A percentile compares a stretch with the other conserved stretches of the same genome.
These are phyloP conservation scores for Volucella bombylans DNA, from an alignment of 2,888 invertebrate species.

Conservation along the genomic window DNA sequence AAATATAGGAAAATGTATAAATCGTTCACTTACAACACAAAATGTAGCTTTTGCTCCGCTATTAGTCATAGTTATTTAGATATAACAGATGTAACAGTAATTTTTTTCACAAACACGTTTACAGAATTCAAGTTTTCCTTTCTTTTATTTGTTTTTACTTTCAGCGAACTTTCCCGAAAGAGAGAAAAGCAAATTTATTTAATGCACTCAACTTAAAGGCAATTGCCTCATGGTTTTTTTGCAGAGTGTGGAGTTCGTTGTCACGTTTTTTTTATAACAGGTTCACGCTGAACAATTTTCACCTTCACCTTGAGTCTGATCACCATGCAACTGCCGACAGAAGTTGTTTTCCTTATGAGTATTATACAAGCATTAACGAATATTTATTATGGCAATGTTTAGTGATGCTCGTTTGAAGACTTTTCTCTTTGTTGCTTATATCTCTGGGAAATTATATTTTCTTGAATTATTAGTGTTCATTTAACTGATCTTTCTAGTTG, in stretches of 20 bases:
- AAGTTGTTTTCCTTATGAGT: slow-evolving; percentile 2
- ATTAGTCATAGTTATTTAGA: slow-evolving; percentile 2
- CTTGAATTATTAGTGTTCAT: neutral
- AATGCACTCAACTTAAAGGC: slow-evolving; percentile 16
- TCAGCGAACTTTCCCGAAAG: slow-evolving; percentile 22
- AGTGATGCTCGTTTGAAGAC: neutral
- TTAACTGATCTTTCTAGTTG: slow-evolving; percentile 43
- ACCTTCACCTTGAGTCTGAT: slow-evolving; percentile 46
- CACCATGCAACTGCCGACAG: neutral
- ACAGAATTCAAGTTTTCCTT: neutral
- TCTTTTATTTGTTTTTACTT: neutral
- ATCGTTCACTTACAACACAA: slow-evolving; percentile 36
- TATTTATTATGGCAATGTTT: slow-evolving; percentile 15
- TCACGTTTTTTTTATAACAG: slow-evolving; percentile 8
- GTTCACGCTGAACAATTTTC: slow-evolving; percentile 29
- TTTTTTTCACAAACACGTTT: slow-evolving; percentile 2
- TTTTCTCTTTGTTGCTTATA: slow-evolving; percentile 3
- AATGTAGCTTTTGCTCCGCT: slow-evolving; percentile 14
- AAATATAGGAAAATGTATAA: slow-evolving; percentile 2
- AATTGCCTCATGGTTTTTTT: slow-evolving; percentile 13
- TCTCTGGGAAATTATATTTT: slow-evolving; percentile 14
- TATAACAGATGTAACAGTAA: neutral
- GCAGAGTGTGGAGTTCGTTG: slow-evolving; percentile 36
- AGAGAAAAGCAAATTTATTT: slow-evolving; percentile 16
- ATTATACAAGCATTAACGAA: neutral